Percentiles rank a stretch among this genome's conserved stretches.
phyloP scores from a whole-genome alignment of 2,888 invertebrate genomes.

The Drosophila kanekoi region DNA sequence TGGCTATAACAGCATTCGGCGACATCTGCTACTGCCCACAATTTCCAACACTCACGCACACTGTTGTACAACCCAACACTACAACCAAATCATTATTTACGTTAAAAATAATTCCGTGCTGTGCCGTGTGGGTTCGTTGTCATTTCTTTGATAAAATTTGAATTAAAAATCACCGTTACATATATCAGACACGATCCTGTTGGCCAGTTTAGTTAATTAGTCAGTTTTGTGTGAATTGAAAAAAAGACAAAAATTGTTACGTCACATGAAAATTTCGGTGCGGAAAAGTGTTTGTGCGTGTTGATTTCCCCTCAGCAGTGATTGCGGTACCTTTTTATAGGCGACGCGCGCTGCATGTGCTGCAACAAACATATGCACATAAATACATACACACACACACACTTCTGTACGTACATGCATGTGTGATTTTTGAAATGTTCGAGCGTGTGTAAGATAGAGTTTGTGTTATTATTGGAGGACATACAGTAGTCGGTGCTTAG shows the following conservation, averaged over 20 bases:
- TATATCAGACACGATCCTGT: constrained; percentile 12
- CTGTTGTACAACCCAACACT: constrained; percentile 35
- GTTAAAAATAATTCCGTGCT: constrained; percentile 55
- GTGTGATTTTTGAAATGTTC: constrained; percentile 2
- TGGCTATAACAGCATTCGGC: constrained; percentile 18
- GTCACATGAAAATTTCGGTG: constrained; percentile 56
- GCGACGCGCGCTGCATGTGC: constrained; percentile 41
- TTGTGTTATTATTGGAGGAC: constrained; percentile 22
- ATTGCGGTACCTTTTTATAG: constrained; percentile 35
- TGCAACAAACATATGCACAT: constrained; percentile 14
- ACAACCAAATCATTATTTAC: constrained; percentile 54
- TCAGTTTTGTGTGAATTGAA: constrained; percentile 9
- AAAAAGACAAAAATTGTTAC: constrained; percentile 48
- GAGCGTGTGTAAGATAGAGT: constrained; percentile 1
- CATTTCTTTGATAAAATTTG: constrained; percentile 23
- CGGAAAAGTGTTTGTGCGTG: constrained; percentile 38
- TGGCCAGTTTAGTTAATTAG: constrained; percentile 13
- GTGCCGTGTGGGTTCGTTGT: constrained; percentile 39
- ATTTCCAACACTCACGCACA: constrained; percentile 29
- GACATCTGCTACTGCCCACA: constrained; percentile 5
- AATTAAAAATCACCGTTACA: constrained; percentile 44
- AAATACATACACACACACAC: neutral
- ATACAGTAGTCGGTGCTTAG: constrained; percentile 49
- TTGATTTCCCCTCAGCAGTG: constrained; percentile 18
- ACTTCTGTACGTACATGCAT: constrained; percentile 1